Base-by-base conservation (phyloP, 1,140 invertebrate genomes). In the Lethrus apterus region DNA sequence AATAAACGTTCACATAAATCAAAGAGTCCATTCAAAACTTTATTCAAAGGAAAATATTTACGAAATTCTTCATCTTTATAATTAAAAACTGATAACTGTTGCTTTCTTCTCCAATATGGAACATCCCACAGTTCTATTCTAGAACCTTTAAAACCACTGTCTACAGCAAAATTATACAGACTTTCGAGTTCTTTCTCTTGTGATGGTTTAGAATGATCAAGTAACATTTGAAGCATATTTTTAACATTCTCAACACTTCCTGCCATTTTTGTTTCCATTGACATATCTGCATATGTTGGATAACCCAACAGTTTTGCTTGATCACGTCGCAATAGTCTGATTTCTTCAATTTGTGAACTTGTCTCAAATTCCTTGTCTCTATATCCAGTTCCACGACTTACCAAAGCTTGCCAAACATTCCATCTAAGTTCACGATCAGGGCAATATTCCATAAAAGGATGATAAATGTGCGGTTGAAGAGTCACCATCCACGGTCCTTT, bases 191-290 rank as follows among this genome's bases (percentile, higher is more conserved):
- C 90, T 29, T 77, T 66, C 44, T 84, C 77, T 64, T 92, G 88
- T 8, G 78, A 74, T 3, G 83, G 80, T 46, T 75, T 75, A 50
- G 84, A 81, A 56, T 70, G 76, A 56, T 78, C 71, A 1, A 80
- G 67, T 33, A 91, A 72, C 51, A 67, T 79, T 35, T 83, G 71
- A n/a, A 95, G 70, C 49, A 86, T 77, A 33, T 78, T 70, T 41
- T 83, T 70, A 1, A 94, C 78, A 67, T 84, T 87, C 17, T 86
- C 77, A n/a, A 92, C 66, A 52, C 65, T 83, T 21, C 81, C 84
- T 2, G 90, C 89, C 89, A 96, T 94, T 75, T 94, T 95, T 0
- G 89, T 93, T 71, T 89, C 80, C 88, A 96, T 91, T 20, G 85
- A 90, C 79, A 95, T 80, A 20, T 93, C 79, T 0, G 77, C 81